These are phyloP conservation scores for Shinisaurus crocodilurus DNA, from an alignment of 2,113 vertebrate species.

Conservation along the genomic window DNA sequence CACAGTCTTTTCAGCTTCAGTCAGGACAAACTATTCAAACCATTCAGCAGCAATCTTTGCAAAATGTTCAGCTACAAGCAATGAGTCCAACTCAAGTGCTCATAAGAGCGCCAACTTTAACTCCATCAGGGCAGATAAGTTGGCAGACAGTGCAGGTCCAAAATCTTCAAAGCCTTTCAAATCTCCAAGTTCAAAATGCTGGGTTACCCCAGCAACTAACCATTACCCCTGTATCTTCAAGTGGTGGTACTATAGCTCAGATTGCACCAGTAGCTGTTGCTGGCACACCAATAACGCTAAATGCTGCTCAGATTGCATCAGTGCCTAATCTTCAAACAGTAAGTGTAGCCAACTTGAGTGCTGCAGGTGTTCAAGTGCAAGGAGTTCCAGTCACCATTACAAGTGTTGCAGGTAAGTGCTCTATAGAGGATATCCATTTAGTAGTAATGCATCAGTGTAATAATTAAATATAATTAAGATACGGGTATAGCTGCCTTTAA, in stretches of 20 bases:
- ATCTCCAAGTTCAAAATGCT: conserved; percentile 90
- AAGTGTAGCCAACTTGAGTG: conserved; percentile 93
- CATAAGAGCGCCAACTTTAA: conserved; percentile 95
- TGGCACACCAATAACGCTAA: conserved; percentile 93
- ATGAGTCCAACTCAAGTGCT: conserved; percentile 96
- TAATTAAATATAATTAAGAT: background rate
- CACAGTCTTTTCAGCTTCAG: conserved; percentile 90
- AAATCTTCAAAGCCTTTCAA: conserved; percentile 87
- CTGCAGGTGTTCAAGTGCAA: conserved; percentile 95
- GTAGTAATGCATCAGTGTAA: background rate
- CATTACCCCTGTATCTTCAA: conserved; percentile 90
- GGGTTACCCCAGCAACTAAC: conserved; percentile 93
- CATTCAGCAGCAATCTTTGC: conserved; percentile 90
- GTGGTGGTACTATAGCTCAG: conserved; percentile 87
- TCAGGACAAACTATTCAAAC: conserved; percentile 89
- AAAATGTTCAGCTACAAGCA: conserved; percentile 90
- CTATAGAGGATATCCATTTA: conserved; percentile 14
- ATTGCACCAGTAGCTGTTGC: conserved; percentile 91
- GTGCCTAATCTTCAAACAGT: conserved; percentile 97
- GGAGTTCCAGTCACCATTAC: conserved; percentile 97
- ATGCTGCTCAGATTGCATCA: conserved; percentile 93
- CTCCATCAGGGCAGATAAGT: conserved; percentile 95
- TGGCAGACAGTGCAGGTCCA: conserved; percentile 98
- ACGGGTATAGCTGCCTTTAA: background rate
- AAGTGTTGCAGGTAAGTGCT: conserved; percentile 90